Conservation (phyloP, 2,797 vertebrate species). For the Pangasius mekongensis region DNA sequence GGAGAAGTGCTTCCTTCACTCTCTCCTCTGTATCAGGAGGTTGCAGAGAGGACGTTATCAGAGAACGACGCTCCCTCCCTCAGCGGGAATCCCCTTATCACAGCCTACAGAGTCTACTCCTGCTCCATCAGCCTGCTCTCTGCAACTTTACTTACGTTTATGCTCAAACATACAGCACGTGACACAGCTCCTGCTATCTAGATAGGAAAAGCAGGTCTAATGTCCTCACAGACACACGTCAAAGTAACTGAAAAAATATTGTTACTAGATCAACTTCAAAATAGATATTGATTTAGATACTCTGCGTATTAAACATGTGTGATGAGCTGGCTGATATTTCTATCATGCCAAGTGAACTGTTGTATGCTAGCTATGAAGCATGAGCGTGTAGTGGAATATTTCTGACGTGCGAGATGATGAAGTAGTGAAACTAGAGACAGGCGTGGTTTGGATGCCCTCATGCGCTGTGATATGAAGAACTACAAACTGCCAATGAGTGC, state of each 20-base stretch:
- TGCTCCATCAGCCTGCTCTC: slow-evolving; percentile 33
- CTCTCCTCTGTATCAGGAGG: slow-evolving; percentile 70
- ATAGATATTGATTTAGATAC: background rate
- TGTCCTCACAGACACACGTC: background rate
- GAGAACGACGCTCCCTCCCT: slow-evolving; percentile 75
- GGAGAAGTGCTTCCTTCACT: slow-evolving; percentile 10
- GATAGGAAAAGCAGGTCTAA: background rate
- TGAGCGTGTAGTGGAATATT: slow-evolving; percentile 47
- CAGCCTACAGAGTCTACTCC: slow-evolving; percentile 64
- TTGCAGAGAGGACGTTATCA: slow-evolving; percentile 74
- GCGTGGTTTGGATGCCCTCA: slow-evolving; percentile 59
- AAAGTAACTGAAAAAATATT: background rate
- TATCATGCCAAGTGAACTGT: slow-evolving; percentile 37
- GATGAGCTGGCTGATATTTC: background rate
- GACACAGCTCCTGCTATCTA: background rate
- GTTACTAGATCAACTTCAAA: background rate
- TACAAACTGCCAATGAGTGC: slow-evolving; percentile 8
- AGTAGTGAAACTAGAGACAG: slow-evolving; percentile 67
- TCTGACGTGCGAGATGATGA: slow-evolving; percentile 51
- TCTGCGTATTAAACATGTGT: background rate
- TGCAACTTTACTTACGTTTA: slow-evolving; percentile 48
- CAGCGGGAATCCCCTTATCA: slow-evolving; percentile 76
- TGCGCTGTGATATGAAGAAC: slow-evolving; percentile 46
- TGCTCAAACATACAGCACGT: slow-evolving; percentile 21
- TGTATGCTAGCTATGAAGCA: slow-evolving; percentile 28